phyloP scores from a whole-genome alignment of 2,113 vertebrate species.

The Sialia sialis region DNA sequence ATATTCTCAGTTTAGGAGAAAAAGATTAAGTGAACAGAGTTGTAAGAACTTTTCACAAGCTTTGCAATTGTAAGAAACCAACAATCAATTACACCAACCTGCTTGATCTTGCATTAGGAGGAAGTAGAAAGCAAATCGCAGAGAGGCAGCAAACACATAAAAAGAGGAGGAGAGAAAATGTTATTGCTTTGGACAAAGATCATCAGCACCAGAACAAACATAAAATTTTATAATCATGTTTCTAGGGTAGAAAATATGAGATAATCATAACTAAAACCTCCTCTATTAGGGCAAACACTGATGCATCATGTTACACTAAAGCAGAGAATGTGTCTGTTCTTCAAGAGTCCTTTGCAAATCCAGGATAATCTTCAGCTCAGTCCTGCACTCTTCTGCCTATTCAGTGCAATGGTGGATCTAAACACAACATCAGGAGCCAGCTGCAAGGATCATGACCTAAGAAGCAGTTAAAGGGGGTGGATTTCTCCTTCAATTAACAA shows the following conservation, averaged over 20 bases:
- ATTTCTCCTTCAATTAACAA: background rate
- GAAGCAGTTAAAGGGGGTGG: background rate
- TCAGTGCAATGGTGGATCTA: background rate
- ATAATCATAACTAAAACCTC: background rate
- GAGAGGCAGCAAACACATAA: slow-evolving; percentile 77
- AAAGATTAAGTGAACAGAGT: slow-evolving; percentile 2
- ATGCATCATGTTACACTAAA: background rate
- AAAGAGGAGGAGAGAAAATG: slow-evolving; percentile 68
- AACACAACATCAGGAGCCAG: slow-evolving; percentile 6
- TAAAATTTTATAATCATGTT: background rate
- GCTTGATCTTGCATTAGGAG: slow-evolving; percentile 88
- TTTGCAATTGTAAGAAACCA: slow-evolving; percentile 45
- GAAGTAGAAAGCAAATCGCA: slow-evolving; percentile 78
- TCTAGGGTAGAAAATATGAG: slow-evolving; percentile 24
- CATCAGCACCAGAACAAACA: slow-evolving; percentile 52
- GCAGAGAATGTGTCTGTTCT: background rate
- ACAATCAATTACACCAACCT: slow-evolving; percentile 86
- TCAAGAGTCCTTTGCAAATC: background rate
- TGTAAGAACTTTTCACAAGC: background rate
- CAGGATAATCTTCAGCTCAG: background rate
- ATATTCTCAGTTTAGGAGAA: background rate
- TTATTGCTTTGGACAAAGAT: slow-evolving; percentile 70
- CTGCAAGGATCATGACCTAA: slow-evolving; percentile 53
- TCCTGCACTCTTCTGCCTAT: background rate
- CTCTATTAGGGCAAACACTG: background rate